phyloP scores from a whole-genome alignment of 2,888 invertebrate species.

The Acleris laterana region DNA sequence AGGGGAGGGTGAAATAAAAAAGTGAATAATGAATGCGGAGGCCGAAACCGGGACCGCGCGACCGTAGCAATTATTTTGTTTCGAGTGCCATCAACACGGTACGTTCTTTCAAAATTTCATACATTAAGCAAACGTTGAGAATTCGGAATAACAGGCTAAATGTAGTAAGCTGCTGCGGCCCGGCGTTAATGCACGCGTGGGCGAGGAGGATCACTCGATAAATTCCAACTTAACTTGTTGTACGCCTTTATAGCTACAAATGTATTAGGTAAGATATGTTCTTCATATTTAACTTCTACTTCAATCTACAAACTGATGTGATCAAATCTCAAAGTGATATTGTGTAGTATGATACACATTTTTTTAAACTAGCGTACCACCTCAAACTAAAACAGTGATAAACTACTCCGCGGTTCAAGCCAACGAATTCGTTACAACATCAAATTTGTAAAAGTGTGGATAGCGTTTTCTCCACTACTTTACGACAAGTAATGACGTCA shows the following conservation, averaged over 20 bases:
- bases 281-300: too few relatives aligned
- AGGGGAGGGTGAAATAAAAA: slow-evolving; percentile 80
- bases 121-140: slow-evolving; percentile 83
- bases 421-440: slow-evolving; percentile 2
- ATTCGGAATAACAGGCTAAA: slow-evolving; percentile 79
- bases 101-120: slow-evolving; percentile 83
- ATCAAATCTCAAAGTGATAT: too few relatives aligned
- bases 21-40: slow-evolving; percentile 83
- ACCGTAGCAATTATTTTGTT: slow-evolving; percentile 84
- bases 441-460: slow-evolving; percentile 22
- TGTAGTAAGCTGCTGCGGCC: slow-evolving; percentile 50
- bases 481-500: slow-evolving; percentile 41
- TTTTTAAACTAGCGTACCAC: too few relatives aligned
- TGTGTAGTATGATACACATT: too few relatives aligned
- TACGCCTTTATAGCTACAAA: neutral
- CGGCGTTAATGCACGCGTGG: slow-evolving; percentile 4
- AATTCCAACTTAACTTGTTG: neutral
- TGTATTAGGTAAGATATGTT: neutral
- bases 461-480: slow-evolving; percentile 27
- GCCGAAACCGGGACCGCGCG: slow-evolving; percentile 79
- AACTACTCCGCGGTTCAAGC: neutral
- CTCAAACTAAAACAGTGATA: too few relatives aligned
- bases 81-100: slow-evolving; percentile 83
- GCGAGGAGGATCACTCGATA: slow-evolving; percentile 7
- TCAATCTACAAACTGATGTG: too few relatives aligned